Evolutionary conservation across 2,113 vertebrate species (phyloP), one percentile per base, ranked within the genome.

Genomic region (Corydoras sp.): DNA sequence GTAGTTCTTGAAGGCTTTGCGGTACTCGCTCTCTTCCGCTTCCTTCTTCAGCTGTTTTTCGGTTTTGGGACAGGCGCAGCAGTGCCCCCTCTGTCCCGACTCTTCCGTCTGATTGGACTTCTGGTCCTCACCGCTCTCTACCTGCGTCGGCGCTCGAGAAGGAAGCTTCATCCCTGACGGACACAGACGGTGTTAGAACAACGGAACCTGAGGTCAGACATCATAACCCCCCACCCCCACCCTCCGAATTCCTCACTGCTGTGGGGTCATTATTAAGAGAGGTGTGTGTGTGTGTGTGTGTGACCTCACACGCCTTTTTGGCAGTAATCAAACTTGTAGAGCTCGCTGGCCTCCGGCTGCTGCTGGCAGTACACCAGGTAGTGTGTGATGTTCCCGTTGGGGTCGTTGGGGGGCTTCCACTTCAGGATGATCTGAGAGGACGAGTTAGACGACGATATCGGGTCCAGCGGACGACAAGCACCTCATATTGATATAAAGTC

Each of bases 61-160:
- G 0, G 95, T 97, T 84, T 98, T 98, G 0, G 97, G 97, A 32
- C 95, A 99, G n/a, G n/a, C n/a, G n/a, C n/a, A n/a, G n/a, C n/a
- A n/a, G n/a, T n/a, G n/a, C n/a, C n/a, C n/a, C n/a, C 82, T 82
- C 0, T 88, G 72, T 0, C 90, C 89, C 9, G 90, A 90, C 0
- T 85, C 87, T 3, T 92, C 92, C 0, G 90, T 98, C 80, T 91
- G 90, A 68, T 98, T 98, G 55, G 87, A 89, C 75, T 94, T 96
- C 77, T 92, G 90, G 58, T 91, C 82, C 1, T 94, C 93, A 13
- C 83, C 92, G 0, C 86, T 86, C 77, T 95, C 93, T 2, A 92
- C 88, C n/a, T 94, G 92, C 5, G 93, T 95, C 85, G 93, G 92
- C 0, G 86, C 87, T 66, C 94, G 88, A 0, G 93, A 93, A 0